A percentile compares a stretch with the other conserved stretches of the same genome.
phyloP scores from a whole-genome alignment of 2,888 invertebrate species.

The Pegoplata infirma region DNA sequence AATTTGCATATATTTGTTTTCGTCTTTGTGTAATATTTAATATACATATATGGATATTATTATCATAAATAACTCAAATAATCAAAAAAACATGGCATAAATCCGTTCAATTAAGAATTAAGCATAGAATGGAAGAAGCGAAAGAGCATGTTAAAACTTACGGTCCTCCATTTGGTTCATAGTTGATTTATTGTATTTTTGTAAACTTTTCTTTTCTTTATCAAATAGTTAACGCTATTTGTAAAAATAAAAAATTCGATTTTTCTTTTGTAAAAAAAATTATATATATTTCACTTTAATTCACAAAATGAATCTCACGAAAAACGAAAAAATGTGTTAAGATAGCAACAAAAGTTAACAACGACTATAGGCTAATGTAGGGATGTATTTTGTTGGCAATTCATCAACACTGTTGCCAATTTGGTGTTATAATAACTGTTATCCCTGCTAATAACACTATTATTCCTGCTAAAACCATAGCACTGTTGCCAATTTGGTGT shows the following conservation, averaged over 20 bases:
- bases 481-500: too few species aligned
- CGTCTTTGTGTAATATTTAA: not conserved
- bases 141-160: too few species aligned
- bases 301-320: constrained; percentile 33
- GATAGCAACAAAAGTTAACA: not conserved
- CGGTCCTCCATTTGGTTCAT: constrained; percentile 53
- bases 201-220: not conserved
- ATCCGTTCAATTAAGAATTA: not conserved
- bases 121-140: not conserved
- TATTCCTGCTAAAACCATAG: too few species aligned
- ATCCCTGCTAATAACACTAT: too few species aligned
- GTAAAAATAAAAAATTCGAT: not conserved
- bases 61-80: constrained; percentile 4
- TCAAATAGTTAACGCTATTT: not conserved
- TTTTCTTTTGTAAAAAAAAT: constrained; percentile 6
- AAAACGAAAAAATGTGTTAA: constrained; percentile 10
- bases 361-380: too few species aligned
- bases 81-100: not conserved
- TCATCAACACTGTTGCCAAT: too few species aligned
- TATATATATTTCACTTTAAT: not conserved
- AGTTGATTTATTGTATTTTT: not conserved
- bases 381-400: too few species aligned
- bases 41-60: not conserved
- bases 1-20: not conserved
- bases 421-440: too few species aligned